Evolutionary conservation across 2,888 invertebrate species (phyloP).

Genomic region (Rhamphomyia laevipes): DNA sequence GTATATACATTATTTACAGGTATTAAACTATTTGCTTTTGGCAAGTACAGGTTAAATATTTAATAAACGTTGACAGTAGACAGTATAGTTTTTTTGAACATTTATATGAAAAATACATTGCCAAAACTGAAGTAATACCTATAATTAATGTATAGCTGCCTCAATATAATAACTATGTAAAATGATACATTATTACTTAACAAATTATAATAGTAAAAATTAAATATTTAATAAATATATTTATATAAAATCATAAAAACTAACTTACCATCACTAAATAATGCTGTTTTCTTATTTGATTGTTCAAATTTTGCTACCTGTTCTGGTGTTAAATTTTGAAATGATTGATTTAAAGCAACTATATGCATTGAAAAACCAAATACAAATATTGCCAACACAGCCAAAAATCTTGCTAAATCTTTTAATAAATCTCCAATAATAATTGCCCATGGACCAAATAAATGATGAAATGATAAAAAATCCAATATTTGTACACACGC

Average conservation of each 20-base stretch:
- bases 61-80: too few species aligned
- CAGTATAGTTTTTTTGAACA: too few species aligned
- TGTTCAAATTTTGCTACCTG: conserved; percentile 45
- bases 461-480: conserved; percentile 96
- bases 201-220: too few species aligned
- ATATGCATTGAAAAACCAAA: conserved; percentile 97
- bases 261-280: conserved; percentile 66
- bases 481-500: conserved; percentile 96
- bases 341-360: conserved; percentile 91
- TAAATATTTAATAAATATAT: too few species aligned
- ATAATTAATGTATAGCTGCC: too few species aligned
- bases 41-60: too few species aligned
- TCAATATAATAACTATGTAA: too few species aligned
- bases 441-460: conserved; percentile 99
- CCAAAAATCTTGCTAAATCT: conserved; percentile 91
- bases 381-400: conserved; percentile 94
- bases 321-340: conserved; percentile 54
- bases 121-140: too few species aligned
- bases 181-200: too few species aligned
- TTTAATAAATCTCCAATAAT: conserved; percentile 94
- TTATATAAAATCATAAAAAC: conserved; percentile 17
- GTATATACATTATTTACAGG: too few species aligned
- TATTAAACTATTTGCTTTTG: too few species aligned
- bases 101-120: too few species aligned
- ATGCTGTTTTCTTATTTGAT: conserved; percentile 34